A percentile compares a stretch with the other conserved stretches of the same genome.
Conservation (phyloP, 2,888 invertebrate species). For the Tinea pellionella region DNA sequence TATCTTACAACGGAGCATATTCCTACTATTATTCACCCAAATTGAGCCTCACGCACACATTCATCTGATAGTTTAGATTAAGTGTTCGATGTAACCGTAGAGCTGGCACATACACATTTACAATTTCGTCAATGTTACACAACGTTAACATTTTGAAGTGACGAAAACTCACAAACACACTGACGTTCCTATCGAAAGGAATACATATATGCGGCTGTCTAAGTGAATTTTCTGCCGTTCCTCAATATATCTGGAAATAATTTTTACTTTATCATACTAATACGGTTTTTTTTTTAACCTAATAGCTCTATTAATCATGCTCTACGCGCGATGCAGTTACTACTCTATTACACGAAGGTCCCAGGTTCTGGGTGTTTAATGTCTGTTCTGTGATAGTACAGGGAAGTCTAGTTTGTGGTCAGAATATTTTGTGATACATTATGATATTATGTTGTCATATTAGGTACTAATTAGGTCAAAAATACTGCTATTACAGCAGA, state of each 20-base stretch:
- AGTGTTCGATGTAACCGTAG: neutral
- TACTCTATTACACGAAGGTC: too few relatives aligned
- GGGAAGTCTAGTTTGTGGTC: too few relatives aligned
- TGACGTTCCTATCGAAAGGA: neutral
- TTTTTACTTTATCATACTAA: too few relatives aligned
- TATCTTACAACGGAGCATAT: conserved; percentile 4
- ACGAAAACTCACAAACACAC: conserved; percentile 3
- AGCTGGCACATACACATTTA: neutral
- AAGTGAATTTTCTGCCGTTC: neutral
- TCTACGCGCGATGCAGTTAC: too few relatives aligned
- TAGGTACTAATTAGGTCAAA: too few relatives aligned
- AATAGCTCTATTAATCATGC: too few relatives aligned
- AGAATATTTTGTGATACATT: too few relatives aligned
- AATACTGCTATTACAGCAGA: too few relatives aligned
- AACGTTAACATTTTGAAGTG: conserved; percentile 5
- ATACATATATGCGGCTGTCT: neutral
- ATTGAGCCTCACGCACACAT: conserved; percentile 1
- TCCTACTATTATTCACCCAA: conserved; percentile 3
- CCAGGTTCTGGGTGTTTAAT: too few relatives aligned
- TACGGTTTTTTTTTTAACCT: too few relatives aligned
- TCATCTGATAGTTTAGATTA: neutral
- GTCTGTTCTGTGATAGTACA: too few relatives aligned
- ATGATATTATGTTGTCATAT: too few relatives aligned
- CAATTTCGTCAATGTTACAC: conserved; percentile 6
- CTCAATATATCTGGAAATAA: neutral